phyloP scores from a whole-genome alignment of 2,888 invertebrate species.

The Oxyscelio sp. region DNA sequence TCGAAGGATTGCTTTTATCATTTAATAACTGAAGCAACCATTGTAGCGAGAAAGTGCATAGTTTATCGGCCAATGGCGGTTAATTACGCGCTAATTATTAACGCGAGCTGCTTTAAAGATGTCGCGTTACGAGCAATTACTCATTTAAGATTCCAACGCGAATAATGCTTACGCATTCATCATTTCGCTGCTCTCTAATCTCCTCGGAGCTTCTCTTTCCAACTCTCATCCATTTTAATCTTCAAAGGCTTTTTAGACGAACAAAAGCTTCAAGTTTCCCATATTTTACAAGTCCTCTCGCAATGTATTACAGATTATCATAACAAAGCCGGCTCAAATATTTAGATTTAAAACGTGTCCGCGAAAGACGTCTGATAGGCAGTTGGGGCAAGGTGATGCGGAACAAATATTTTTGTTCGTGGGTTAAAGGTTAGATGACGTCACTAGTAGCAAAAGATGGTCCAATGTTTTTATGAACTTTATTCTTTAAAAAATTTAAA shows the following conservation, averaged over 20 bases:
- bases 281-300: slow-evolving; percentile 67
- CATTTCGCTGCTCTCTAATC: slow-evolving; percentile 66
- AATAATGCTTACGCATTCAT: slow-evolving; percentile 67
- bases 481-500: too few species aligned
- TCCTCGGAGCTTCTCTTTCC: slow-evolving; percentile 54
- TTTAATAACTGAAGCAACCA: too few species aligned
- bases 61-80: too few species aligned
- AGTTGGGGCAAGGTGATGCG: slow-evolving; percentile 83
- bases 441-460: slow-evolving; percentile 11
- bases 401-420: slow-evolving; percentile 73
- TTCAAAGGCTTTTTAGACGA: slow-evolving; percentile 69
- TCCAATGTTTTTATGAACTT: too few species aligned
- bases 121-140: slow-evolving; percentile 59
- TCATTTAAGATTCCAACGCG: slow-evolving; percentile 52
- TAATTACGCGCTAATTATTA: slow-evolving; percentile 62
- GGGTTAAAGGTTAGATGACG: slow-evolving; percentile 66
- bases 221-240: slow-evolving; percentile 71
- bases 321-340: slow-evolving; percentile 61
- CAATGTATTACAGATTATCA: slow-evolving; percentile 66
- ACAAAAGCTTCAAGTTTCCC: slow-evolving; percentile 65
- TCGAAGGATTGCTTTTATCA: too few species aligned
- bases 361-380: slow-evolving; percentile 71
- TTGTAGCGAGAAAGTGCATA: too few species aligned
- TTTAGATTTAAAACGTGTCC: slow-evolving; percentile 61
- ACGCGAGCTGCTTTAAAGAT: slow-evolving; percentile 51